Percentiles rank a stretch among this genome's conserved stretches.
Evolutionary conservation across 2,113 vertebrate species (phyloP).

Genomic region (Agelaius phoeniceus): DNA sequence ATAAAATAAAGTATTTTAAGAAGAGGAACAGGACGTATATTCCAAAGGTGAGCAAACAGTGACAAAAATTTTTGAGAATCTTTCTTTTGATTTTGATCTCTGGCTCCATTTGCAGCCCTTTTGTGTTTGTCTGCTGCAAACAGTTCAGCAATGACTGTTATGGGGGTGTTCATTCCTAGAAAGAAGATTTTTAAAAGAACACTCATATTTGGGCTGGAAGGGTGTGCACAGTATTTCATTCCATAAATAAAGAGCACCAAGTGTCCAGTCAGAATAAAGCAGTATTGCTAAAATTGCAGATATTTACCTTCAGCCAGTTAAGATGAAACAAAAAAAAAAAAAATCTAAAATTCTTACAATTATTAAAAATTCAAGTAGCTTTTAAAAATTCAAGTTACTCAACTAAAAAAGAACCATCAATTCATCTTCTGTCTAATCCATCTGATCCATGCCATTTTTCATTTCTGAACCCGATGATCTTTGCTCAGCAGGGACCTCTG

Average conservation of each 20-base stretch:
- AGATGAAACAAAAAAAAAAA: neutral
- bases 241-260: neutral
- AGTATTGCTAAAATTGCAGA: neutral
- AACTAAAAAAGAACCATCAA: neutral
- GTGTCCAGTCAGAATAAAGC: neutral
- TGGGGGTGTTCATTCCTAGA: neutral
- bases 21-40: neutral
- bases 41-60: constrained; percentile 37
- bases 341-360: neutral
- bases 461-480: neutral
- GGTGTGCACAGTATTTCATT: neutral
- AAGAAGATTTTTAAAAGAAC: neutral
- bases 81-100: neutral
- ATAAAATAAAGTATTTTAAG: neutral
- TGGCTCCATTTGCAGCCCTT: neutral
- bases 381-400: neutral
- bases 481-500: neutral
- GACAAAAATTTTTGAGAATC: neutral
- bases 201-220: neutral
- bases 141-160: neutral
- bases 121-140: neutral
- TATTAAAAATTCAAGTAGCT: neutral
- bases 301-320: neutral
- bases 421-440: neutral
- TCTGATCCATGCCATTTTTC: neutral